These are phyloP conservation scores for Drosophila cyrtoloma DNA, from an alignment of 2,888 invertebrate genomes.

Conservation along the genomic window DNA sequence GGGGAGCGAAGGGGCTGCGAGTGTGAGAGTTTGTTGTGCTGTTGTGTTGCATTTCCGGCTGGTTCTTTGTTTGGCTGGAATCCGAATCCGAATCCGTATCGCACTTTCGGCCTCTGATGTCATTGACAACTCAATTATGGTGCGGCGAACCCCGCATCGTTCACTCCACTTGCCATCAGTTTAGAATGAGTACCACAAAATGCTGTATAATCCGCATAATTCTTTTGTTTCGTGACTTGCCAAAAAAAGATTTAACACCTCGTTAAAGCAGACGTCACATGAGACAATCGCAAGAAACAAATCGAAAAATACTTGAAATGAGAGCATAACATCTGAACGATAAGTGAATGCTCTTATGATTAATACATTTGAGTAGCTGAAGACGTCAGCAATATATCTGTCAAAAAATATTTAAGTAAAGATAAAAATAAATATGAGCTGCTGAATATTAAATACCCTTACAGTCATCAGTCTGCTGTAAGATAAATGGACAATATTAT, in stretches of 20 bases:
- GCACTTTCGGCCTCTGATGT: conserved; percentile 52
- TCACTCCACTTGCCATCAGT: conserved; percentile 30
- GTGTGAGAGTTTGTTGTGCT: conserved; percentile 29
- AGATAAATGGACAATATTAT: neutral
- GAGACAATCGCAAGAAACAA: conserved; percentile 18
- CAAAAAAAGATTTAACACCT: conserved; percentile 34
- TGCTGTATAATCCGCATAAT: conserved; percentile 42
- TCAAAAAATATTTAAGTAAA: neutral
- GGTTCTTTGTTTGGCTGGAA: conserved; percentile 46
- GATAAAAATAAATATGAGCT: neutral
- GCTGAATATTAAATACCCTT: conserved; percentile 12
- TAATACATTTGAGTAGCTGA: conserved; percentile 5
- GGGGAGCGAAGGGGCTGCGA: conserved; percentile 26
- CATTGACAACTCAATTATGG: conserved; percentile 72
- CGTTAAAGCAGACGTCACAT: conserved; percentile 62
- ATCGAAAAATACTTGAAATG: conserved; percentile 6
- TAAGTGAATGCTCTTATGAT: conserved; percentile 20
- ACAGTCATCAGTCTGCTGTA: neutral
- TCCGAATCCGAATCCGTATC: conserved; percentile 17
- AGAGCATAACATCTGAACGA: conserved; percentile 7
- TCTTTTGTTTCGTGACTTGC: conserved; percentile 68
- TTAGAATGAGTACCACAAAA: conserved; percentile 40
- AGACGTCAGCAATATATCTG: neutral
- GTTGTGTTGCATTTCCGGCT: conserved; percentile 68
- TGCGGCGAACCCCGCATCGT: conserved; percentile 8